Evolutionary conservation across 2,113 vertebrate species (phyloP).

Genomic region (Cricetomys ansorgei): DNA sequence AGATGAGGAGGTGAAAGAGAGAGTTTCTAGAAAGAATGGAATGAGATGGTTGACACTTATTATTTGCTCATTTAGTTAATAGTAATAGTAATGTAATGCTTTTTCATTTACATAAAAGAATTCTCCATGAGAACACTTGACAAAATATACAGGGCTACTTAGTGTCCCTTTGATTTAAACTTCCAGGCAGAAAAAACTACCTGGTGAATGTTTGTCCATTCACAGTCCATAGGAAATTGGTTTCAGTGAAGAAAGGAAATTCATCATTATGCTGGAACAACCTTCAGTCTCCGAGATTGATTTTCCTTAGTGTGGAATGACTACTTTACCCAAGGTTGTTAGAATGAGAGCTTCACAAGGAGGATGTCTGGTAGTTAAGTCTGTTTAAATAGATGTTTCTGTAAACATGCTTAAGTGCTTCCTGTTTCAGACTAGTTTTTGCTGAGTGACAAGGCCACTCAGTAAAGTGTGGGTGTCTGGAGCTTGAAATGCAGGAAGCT

Average conservation of each 20-base stretch:
- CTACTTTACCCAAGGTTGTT: not conserved
- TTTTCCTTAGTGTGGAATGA: not conserved
- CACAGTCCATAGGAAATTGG: conserved; percentile 48
- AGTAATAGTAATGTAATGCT: not conserved
- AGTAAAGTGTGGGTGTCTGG: not conserved
- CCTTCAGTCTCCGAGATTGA: conserved; percentile 35
- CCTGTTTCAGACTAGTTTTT: conserved; percentile 44
- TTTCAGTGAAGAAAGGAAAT: conserved; percentile 54
- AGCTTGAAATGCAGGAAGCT: conserved; percentile 50
- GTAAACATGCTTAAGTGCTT: conserved; percentile 70
- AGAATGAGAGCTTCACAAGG: not conserved
- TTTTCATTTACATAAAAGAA: not conserved
- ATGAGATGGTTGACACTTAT: not conserved
- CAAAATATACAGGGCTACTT: not conserved
- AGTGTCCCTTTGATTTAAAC: not conserved
- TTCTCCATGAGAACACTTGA: not conserved
- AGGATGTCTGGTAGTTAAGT: conserved; percentile 2
- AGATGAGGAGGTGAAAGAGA: not conserved
- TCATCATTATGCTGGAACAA: conserved; percentile 1
- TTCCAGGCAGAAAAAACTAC: conserved; percentile 25
- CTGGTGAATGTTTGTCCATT: conserved; percentile 45
- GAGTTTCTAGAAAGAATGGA: not conserved
- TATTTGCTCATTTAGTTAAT: not conserved
- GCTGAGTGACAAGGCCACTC: conserved; percentile 53
- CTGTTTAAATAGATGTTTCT: conserved; percentile 49